These are phyloP conservation scores for Myopa tessellatipennis DNA, from an alignment of 2,888 invertebrate species.

Conservation along the genomic window DNA sequence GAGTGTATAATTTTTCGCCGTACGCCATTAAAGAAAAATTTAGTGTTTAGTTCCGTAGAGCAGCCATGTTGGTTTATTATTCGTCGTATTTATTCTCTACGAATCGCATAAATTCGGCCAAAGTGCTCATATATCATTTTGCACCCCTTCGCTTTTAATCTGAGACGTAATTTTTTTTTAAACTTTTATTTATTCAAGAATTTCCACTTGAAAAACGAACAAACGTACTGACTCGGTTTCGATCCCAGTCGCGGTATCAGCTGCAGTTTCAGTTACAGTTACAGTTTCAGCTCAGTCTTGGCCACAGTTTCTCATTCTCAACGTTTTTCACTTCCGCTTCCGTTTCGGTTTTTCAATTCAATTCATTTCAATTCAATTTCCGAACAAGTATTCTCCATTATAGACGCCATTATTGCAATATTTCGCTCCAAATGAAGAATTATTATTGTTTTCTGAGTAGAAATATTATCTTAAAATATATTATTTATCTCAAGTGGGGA, in stretches of 20 bases:
- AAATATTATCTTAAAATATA: background rate
- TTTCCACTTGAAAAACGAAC: background rate
- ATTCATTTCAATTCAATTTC: constrained; percentile 25
- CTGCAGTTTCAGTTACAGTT: background rate
- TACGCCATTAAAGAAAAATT: constrained; percentile 34
- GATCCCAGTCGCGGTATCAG: no score
- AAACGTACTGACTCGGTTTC: background rate
- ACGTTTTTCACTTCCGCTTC: constrained; percentile 50
- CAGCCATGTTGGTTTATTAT: background rate
- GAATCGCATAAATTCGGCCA: constrained; percentile 55
- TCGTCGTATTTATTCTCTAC: background rate
- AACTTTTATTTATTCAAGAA: constrained; percentile 22
- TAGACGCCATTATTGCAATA: constrained; percentile 37
- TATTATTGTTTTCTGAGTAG: constrained; percentile 46
- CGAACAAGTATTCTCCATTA: constrained; percentile 59
- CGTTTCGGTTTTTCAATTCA: constrained; percentile 45
- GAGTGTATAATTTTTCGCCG: constrained; percentile 43
- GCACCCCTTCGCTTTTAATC: constrained; percentile 30
- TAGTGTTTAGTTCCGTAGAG: background rate
- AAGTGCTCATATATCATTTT: constrained; percentile 59
- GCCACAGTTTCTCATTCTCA: background rate
- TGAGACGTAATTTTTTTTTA: constrained; percentile 29
- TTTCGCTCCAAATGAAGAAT: constrained; percentile 53
- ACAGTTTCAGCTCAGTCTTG: background rate
- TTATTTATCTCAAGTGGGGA: background rate